phyloP scores from a whole-genome alignment of 2,797 vertebrate species.

The Mus spretus region DNA sequence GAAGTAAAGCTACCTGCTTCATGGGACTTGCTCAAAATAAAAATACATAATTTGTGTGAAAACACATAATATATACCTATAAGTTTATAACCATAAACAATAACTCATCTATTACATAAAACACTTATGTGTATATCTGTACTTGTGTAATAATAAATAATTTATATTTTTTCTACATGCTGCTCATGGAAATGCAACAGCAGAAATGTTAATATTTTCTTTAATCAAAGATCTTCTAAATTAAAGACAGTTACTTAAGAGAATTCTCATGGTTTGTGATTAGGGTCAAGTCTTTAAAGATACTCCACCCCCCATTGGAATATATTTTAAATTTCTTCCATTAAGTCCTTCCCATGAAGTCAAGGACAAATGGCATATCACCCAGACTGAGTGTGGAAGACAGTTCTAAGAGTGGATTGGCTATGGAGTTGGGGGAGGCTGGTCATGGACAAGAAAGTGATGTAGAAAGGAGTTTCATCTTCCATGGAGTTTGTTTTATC shows the following conservation, averaged over 20 bases:
- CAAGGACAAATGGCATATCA: not conserved
- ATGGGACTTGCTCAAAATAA: not conserved
- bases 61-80: not conserved
- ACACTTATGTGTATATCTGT: not conserved
- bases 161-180: not conserved
- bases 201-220: not conserved
- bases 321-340: constrained; percentile 2
- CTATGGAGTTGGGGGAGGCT: not conserved
- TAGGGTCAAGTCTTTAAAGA: not conserved
- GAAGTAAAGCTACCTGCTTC: constrained; percentile 3
- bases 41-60: constrained; percentile 15
- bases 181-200: not conserved
- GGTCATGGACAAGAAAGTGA: not conserved
- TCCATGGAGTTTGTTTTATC: not conserved
- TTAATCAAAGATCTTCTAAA: not conserved
- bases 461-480: not conserved
- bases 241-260: not conserved
- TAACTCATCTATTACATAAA: not conserved
- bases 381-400: not conserved
- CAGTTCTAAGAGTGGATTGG: not conserved
- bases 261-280: not conserved
- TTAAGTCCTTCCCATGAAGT: not conserved
- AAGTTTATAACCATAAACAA: not conserved
- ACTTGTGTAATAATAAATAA: not conserved
- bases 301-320: not conserved